A percentile compares a stretch with the other conserved stretches of the same genome.
Conservation (phyloP, 2,113 vertebrate genomes). For the Ascaphus truei region DNA sequence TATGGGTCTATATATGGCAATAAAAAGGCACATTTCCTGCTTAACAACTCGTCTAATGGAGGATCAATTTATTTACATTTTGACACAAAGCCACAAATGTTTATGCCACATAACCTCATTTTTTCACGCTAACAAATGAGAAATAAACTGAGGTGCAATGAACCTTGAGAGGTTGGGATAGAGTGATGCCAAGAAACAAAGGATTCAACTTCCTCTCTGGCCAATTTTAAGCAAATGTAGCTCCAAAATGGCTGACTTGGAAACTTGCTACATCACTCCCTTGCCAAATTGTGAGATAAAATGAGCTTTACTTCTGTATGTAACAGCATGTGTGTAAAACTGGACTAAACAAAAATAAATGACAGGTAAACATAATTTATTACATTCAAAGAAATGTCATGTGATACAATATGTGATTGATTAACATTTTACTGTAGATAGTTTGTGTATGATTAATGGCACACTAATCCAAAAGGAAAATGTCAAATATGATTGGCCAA, state of each 20-base stretch:
- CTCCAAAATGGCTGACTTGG: background rate
- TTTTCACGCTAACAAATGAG: no score
- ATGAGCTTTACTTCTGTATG: background rate
- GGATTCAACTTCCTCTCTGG: background rate
- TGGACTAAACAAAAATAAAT: background rate
- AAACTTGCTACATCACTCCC: no score
- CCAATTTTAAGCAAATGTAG: background rate
- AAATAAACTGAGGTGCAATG: slow-evolving; percentile 25
- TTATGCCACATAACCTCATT: slow-evolving; percentile 31
- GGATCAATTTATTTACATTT: slow-evolving; percentile 22
- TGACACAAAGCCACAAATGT: slow-evolving; percentile 26
- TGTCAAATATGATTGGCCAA: background rate
- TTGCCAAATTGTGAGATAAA: no score
- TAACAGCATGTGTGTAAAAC: no score
- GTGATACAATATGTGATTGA: background rate
- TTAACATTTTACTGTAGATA: background rate
- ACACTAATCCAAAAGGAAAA: background rate
- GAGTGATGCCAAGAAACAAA: slow-evolving; percentile 8
- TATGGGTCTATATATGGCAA: background rate
- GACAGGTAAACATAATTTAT: slow-evolving; percentile 9
- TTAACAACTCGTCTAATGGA: slow-evolving; percentile 11
- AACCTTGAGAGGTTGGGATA: slow-evolving; percentile 17
- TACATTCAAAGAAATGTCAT: slow-evolving; percentile 3
- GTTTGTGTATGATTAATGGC: background rate
- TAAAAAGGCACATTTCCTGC: slow-evolving; percentile 1